Evolutionary conservation across 2,113 vertebrate genomes (phyloP), one percentile per base, ranked within the genome.

Genomic region (Leucoraja erinaceus): DNA sequence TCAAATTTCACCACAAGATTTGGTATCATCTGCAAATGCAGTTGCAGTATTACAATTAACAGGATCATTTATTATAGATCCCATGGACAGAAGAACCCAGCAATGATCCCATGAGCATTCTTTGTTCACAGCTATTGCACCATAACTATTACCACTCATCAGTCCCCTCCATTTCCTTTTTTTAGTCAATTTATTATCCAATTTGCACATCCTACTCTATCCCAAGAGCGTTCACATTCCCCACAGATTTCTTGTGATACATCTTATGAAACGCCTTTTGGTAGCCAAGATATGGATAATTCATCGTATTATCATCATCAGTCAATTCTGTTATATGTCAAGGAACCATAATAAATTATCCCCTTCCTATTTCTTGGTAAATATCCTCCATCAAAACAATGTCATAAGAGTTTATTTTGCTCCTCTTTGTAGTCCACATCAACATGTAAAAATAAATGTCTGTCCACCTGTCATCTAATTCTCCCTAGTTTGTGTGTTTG

Each of bases 141-240:
- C 56, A 20, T 14, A 33, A 66, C 59, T 66, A 25, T n/a, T 33
- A 25, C 31, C 8, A 18, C 33, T 72, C 8, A 72, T 72, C 9
- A 38, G 18, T 25, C 18, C 25, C 56, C 33, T 91, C n/a, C 31
- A 22, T 68, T 91, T 91, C 33, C 18, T 8, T 59, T 22, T 59
- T 59, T 84, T 59, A 84, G 81, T 59, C 81, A 59, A 84, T 84
- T 84, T 28, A 84, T 59, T 84, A 84, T 68, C 22, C 63, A 68
- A 33, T 90, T 90, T 90, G 31, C 56, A 68, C 12, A 68, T 10
- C 47, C 47, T 84, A 3, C 20, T 84, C 54, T 59, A 59, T 84
- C 7, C 81, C 18, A 84, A 84, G 81, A 84, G 81, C 81, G 25
- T 56, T 84, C 54, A 28, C 81, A 59, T 56, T 84, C 14, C n/a